phyloP scores from a whole-genome alignment of 2,888 invertebrate species.

The Boloria euphrosyne region DNA sequence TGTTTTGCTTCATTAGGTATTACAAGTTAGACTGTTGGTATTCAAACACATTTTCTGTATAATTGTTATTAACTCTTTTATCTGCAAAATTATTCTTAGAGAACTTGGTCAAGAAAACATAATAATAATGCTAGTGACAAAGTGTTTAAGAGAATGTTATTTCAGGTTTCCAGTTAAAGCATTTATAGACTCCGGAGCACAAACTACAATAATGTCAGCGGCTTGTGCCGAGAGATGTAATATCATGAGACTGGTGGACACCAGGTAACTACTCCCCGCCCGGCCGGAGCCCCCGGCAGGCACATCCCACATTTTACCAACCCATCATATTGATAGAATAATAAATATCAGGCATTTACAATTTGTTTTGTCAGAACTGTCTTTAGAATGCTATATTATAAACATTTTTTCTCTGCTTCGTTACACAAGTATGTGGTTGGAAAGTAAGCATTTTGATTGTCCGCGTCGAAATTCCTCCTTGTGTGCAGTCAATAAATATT shows the following conservation, averaged over 20 bases:
- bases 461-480: neutral
- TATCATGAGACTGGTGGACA: conserved; percentile 94
- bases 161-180: conserved; percentile 94
- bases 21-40: too few species aligned
- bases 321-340: too few species aligned
- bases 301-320: too few species aligned
- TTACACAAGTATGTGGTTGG: neutral
- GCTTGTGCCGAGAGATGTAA: conserved; percentile 97
- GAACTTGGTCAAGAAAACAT: too few species aligned
- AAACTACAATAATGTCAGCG: conserved; percentile 99
- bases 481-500: neutral
- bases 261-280: conserved; percentile 67
- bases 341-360: neutral
- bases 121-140: too few species aligned
- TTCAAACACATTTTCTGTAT: too few species aligned
- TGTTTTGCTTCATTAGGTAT: too few species aligned
- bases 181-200: conserved; percentile 98
- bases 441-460: neutral
- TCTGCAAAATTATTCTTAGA: too few species aligned
- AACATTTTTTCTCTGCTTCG: neutral
- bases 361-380: neutral
- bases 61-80: too few species aligned
- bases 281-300: too few species aligned
- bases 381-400: too few species aligned
- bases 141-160: conserved; percentile 4